Evolutionary conservation across 2,888 invertebrate species (phyloP).

Genomic region (Chrysomela aeneicollis): DNA sequence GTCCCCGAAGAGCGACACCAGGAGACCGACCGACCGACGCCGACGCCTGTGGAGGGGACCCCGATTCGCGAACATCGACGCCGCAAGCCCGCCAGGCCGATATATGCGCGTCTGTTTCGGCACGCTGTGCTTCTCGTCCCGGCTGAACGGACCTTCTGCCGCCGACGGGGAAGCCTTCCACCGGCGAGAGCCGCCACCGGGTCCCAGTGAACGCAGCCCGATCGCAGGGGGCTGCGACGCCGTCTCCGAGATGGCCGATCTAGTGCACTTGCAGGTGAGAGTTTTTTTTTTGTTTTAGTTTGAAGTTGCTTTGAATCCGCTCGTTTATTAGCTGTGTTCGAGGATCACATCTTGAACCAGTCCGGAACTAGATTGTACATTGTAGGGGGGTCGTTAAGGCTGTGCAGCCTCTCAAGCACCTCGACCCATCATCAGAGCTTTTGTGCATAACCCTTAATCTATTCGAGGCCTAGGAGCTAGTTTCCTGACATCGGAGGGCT

Average conservation of each 20-base stretch:
- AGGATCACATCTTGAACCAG: too few species aligned
- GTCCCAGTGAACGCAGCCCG: conserved; percentile 32
- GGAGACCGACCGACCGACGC: too few species aligned
- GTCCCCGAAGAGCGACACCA: conserved; percentile 15
- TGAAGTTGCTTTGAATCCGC: too few species aligned
- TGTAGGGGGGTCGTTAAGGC: too few species aligned
- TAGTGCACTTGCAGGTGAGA: conserved; percentile 64
- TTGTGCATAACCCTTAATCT: too few species aligned
- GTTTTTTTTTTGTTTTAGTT: not conserved
- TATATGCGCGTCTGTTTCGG: conserved; percentile 89
- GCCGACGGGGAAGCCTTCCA: conserved; percentile 73
- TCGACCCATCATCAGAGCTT: too few species aligned
- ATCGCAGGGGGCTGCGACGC: conserved; percentile 29
- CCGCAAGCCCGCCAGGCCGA: conserved; percentile 45
- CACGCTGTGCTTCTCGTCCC: conserved; percentile 86
- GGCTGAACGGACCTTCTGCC: conserved; percentile 73
- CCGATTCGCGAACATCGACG: conserved; percentile 66
- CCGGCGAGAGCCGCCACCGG: conserved; percentile 44
- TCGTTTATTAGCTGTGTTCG: too few species aligned
- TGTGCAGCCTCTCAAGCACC: too few species aligned
- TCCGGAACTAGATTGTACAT: too few species aligned
- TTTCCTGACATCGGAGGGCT: too few species aligned
- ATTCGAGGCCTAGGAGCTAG: too few species aligned
- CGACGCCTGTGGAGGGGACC: conserved; percentile 6
- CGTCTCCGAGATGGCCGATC: conserved; percentile 50